Percentiles rank a stretch among this genome's conserved stretches.
Conservation (phyloP, 2,113 vertebrate genomes). For the Podocnemis expansa region DNA sequence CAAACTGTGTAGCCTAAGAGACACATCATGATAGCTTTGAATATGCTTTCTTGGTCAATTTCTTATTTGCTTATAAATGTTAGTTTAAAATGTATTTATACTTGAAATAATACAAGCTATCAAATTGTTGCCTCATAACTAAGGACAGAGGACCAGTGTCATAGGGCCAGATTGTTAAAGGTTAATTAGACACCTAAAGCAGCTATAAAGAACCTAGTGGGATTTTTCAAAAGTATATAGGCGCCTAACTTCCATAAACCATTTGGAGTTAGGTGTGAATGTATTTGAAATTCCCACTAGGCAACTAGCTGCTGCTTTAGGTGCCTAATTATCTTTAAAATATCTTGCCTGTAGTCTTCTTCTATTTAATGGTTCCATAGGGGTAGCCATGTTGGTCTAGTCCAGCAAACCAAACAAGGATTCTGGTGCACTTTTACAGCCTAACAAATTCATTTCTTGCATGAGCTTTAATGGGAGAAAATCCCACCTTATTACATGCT, state of each 20-base stretch:
- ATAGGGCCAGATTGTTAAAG: not conserved
- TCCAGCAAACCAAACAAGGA: no score
- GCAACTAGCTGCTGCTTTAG: not conserved
- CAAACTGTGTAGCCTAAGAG: not conserved
- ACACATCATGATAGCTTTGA: not conserved
- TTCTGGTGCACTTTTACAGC: no score
- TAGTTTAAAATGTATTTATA: not conserved
- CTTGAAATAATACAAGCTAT: no score
- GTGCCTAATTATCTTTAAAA: not conserved
- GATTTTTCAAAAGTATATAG: not conserved
- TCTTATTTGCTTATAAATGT: not conserved
- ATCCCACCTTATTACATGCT: no score
- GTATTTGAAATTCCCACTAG: not conserved
- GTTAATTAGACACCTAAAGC: not conserved
- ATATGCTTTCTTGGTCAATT: not conserved
- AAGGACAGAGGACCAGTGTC: not conserved
- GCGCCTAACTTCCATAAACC: not conserved
- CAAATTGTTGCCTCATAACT: not conserved
- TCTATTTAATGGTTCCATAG: not conserved
- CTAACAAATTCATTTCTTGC: no score
- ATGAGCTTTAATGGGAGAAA: no score
- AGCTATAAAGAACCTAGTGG: not conserved
- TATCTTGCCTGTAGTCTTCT: not conserved
- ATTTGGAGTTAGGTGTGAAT: not conserved
- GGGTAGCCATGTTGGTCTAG: no score